Conservation (phyloP, 2,888 invertebrate species). For the Diarsia rubi region DNA sequence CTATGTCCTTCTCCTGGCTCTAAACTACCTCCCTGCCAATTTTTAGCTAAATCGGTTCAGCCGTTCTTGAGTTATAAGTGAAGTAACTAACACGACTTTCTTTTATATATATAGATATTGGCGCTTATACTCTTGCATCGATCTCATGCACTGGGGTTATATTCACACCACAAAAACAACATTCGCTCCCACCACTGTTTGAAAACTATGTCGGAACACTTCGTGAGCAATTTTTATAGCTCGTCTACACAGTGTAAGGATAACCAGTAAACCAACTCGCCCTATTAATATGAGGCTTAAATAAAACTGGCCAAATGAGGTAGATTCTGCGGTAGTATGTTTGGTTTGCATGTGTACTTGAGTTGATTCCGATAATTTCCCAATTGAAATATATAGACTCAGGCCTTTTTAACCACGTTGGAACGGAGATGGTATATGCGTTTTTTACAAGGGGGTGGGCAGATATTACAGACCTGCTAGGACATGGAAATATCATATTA, state of each 20-base stretch:
- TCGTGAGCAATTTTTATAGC: conserved; percentile 7
- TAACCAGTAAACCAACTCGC: neutral
- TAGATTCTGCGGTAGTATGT: too few relatives aligned
- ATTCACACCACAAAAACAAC: conserved; percentile 21
- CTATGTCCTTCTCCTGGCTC: too few relatives aligned
- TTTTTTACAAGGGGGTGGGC: neutral
- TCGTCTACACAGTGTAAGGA: neutral
- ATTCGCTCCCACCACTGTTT: neutral
- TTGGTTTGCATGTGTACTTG: too few relatives aligned
- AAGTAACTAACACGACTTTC: too few relatives aligned
- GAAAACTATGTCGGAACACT: conserved; percentile 21
- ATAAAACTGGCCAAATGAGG: too few relatives aligned
- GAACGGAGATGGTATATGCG: too few relatives aligned
- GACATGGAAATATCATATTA: neutral
- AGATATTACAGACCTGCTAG: neutral
- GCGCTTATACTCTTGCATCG: neutral
- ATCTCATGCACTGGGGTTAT: neutral
- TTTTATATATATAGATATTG: too few relatives aligned
- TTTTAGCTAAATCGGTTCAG: too few relatives aligned
- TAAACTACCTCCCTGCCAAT: too few relatives aligned
- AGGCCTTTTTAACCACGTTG: neutral
- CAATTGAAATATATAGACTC: neutral
- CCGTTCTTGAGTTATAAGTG: too few relatives aligned
- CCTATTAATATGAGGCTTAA: too few relatives aligned
- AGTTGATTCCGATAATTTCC: neutral